Conservation (phyloP, 2,888 invertebrate species). For the Alitta virens region DNA sequence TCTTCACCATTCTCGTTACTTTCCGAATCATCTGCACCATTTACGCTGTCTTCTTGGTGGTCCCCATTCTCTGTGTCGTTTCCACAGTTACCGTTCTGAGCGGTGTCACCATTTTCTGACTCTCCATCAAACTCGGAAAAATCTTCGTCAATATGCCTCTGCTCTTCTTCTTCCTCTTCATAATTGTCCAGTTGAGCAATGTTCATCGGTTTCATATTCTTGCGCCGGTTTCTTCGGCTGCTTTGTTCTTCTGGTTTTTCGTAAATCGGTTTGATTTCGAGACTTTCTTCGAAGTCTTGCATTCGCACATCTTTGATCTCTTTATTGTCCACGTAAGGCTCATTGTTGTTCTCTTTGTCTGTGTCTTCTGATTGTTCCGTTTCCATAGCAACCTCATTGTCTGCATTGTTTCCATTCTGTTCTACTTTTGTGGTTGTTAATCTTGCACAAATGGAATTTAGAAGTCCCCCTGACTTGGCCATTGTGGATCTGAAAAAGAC, state of each 20-base stretch:
- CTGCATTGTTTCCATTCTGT: not conserved
- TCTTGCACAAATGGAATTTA: conserved; percentile 53
- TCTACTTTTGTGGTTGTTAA: conserved; percentile 24
- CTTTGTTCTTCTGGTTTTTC: not conserved
- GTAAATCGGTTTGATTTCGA: not conserved
- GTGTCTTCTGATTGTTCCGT: conserved; percentile 8
- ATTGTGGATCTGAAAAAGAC: not conserved
- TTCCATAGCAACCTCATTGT: conserved; percentile 3
- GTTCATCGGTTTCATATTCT: conserved; percentile 77
- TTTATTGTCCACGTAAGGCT: not conserved
- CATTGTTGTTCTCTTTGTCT: conserved; percentile 15
- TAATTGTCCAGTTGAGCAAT: conserved; percentile 53
- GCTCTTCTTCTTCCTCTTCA: conserved; percentile 17
- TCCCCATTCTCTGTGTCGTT: not conserved
- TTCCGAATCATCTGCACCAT: not conserved
- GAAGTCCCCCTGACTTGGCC: conserved; percentile 28
- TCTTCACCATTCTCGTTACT: not conserved
- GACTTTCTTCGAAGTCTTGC: not conserved
- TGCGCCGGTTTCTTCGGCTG: conserved; percentile 70
- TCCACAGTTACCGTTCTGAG: not conserved
- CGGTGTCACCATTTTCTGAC: not conserved
- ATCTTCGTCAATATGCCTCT: conserved; percentile 21
- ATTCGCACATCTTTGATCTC: not conserved
- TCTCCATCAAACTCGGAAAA: not conserved
- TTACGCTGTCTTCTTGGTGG: not conserved